phyloP scores from a whole-genome alignment of 2,797 vertebrate species.

The Diplodus sargus region DNA sequence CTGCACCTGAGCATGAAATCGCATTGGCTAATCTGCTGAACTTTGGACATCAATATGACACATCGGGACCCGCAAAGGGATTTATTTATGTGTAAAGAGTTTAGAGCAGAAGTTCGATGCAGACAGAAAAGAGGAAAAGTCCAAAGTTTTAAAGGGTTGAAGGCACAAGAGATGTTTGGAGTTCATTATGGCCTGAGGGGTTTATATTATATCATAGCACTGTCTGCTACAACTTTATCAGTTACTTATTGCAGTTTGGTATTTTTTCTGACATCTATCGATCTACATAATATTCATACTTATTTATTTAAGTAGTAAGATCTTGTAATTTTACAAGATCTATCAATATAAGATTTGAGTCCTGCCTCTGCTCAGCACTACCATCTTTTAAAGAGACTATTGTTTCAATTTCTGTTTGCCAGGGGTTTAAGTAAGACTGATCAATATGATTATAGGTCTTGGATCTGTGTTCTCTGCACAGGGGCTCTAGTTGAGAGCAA shows the following conservation, averaged over 20 bases:
- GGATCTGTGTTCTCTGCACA: constrained; percentile 38
- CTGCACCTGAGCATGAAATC: constrained; percentile 48
- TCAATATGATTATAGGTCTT: constrained; percentile 28
- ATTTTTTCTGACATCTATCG: neutral
- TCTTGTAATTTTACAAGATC: neutral
- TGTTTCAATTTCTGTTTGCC: constrained; percentile 20
- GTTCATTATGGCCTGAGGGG: neutral
- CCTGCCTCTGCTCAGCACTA: constrained; percentile 25
- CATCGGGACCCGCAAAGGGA: constrained; percentile 33
- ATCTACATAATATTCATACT: neutral
- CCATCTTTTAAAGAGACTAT: constrained; percentile 29
- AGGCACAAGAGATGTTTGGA: neutral
- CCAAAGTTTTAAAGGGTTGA: constrained; percentile 31
- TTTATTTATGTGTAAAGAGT: constrained; percentile 60
- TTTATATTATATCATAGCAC: neutral
- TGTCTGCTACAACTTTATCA: too few relatives aligned
- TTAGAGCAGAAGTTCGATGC: constrained; percentile 33
- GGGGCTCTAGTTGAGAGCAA: constrained; percentile 16
- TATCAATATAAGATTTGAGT: neutral
- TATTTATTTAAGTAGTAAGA: neutral
- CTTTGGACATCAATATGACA: constrained; percentile 46
- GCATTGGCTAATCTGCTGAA: constrained; percentile 29
- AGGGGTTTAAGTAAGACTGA: constrained; percentile 14
- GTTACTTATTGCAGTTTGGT: neutral
- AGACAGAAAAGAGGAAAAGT: constrained; percentile 24